Conservation (phyloP, 2,113 vertebrate genomes). For the Onychostoma macrolepis region DNA sequence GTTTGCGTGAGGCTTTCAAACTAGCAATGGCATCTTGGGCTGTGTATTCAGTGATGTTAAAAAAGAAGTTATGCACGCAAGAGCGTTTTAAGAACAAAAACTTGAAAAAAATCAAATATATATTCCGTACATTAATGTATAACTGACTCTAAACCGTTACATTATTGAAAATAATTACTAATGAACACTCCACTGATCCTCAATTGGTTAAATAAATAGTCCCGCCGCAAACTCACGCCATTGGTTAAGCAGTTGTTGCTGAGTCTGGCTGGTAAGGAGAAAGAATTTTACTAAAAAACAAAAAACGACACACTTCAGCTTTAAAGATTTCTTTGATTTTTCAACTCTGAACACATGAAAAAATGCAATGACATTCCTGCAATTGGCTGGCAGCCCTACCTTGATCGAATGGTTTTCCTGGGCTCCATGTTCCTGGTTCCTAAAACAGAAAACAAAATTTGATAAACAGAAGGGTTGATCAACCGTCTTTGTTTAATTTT, state of each 20-base stretch:
- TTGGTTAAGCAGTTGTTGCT: background rate
- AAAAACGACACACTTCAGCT: background rate
- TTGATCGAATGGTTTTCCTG: constrained; percentile 90
- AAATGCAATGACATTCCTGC: background rate
- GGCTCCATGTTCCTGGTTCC: constrained; percentile 89
- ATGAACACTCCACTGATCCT: background rate
- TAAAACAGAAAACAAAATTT: constrained; percentile 62
- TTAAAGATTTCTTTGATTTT: background rate
- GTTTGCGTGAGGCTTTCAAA: background rate
- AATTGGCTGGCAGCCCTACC: constrained; percentile 76
- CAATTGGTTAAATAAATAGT: background rate
- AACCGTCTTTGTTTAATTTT: background rate
- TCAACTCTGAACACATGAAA: background rate
- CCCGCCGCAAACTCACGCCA: background rate
- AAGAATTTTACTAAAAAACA: background rate
- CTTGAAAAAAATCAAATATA: background rate
- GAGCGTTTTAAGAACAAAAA: background rate
- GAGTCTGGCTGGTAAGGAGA: background rate
- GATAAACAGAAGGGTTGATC: constrained; percentile 3
- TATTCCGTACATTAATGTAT: background rate
- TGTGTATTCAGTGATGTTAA: background rate
- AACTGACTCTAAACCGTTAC: background rate
- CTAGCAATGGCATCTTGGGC: background rate
- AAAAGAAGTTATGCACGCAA: background rate
- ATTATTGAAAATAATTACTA: background rate